Base-by-base conservation (phyloP, 2,113 vertebrate species). In the Benitochromis conjunctus region DNA sequence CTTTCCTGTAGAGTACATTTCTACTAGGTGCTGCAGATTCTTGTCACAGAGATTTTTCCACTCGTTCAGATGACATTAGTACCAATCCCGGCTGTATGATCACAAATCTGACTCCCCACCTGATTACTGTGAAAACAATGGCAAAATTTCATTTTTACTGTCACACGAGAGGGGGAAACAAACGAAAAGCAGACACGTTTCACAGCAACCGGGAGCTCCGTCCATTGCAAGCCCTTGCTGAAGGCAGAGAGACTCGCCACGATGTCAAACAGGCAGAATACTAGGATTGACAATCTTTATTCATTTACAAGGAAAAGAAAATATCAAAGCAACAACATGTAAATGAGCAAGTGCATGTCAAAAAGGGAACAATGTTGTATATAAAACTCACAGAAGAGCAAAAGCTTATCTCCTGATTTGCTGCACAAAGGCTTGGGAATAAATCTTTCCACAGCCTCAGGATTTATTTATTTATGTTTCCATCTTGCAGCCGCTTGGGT, bases 211-310 rank as follows among this genome's bases (percentile, higher is more conserved):
- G 58, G 69, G 54, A 82, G 79, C 87, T 54, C 21, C 77, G 56
- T 76, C 88, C 76, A 34, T 66, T 58, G 57, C 64, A 88, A 84
- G 84, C 74, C 55, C 64, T 46, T 79, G 84, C 92, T 85, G 34
- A 24, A 51, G 80, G 87, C 82, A 46, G 31, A 51, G 48, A 43
- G 54, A 18, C 89, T 81, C 6, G 89, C 46, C 34, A 64, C 60
- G 38, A 13, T 64, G 60, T 64, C 60, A 64, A 34, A 38, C 10
- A 1, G 38, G 60, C 19, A 64, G 34, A 64, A 64, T 64, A 21
- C 19, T 21, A 64, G 60, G 19, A 64, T 64, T 5, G 26, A 13
- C 83, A 77, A 14, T 21, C 36, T 79, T 24, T 9, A 76, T 60
- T 53, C 5, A 51, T 26, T 88, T 31, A 74, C 54, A 76, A 16